phyloP scores from a whole-genome alignment of 2,113 vertebrate species.

The Pleuronectes platessa region DNA sequence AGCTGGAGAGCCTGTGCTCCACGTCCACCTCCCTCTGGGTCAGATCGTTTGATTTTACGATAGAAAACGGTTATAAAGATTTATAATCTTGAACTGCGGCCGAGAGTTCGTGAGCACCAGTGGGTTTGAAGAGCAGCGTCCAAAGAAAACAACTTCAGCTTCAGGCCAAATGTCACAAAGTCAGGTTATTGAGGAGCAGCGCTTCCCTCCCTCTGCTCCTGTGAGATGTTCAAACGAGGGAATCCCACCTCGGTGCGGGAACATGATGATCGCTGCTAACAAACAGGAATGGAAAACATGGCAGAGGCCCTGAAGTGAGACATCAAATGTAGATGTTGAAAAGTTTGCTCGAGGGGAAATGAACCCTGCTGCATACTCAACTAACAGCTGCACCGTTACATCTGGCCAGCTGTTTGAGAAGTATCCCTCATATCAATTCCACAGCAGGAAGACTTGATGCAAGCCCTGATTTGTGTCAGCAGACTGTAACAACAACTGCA shows the following conservation, averaged over 20 bases:
- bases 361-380: background rate
- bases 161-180: background rate
- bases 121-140: background rate
- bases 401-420: background rate
- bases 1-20: background rate
- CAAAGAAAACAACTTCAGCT: background rate
- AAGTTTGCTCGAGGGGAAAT: background rate
- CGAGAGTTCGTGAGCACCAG: background rate
- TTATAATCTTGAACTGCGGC: slow-evolving; percentile 14
- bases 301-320: slow-evolving; percentile 1
- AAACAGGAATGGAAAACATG: background rate
- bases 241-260: background rate
- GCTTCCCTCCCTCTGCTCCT: slow-evolving; percentile 28
- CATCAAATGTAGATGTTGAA: slow-evolving; percentile 17
- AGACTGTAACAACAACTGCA: background rate
- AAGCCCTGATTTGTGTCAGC: background rate
- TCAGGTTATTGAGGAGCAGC: slow-evolving; percentile 26
- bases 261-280: background rate
- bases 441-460: slow-evolving; percentile 1
- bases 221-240: slow-evolving; percentile 12
- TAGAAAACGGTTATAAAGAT: slow-evolving; percentile 20
- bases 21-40: slow-evolving; percentile 9
- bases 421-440: background rate
- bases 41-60: slow-evolving; percentile 22
- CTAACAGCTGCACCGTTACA: background rate